These are phyloP conservation scores for Crocallis elinguaria DNA, from an alignment of 2,888 invertebrate species.

Conservation along the genomic window DNA sequence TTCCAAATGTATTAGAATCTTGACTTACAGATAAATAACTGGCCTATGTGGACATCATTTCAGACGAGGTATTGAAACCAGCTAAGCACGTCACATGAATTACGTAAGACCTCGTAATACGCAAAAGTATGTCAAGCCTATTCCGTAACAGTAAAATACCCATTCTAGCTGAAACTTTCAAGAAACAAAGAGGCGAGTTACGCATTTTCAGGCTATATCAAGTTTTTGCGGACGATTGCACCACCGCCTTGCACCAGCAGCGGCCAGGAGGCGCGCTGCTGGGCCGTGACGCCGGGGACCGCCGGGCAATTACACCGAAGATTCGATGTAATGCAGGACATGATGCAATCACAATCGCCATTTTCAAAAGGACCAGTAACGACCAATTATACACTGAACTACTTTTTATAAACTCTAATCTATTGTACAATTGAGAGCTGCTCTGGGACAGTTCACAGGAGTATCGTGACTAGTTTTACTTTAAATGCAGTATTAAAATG, in stretches of 20 bases:
- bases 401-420: background rate
- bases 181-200: background rate
- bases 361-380: slow-evolving; percentile 3
- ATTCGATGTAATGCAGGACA: slow-evolving; percentile 1
- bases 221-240: slow-evolving; percentile 2
- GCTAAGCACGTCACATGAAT: background rate
- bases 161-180: slow-evolving; percentile 1
- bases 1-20: too few relatives aligned
- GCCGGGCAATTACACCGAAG: background rate
- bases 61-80: background rate
- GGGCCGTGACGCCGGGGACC: slow-evolving; percentile 1
- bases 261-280: background rate
- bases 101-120: background rate
- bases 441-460: background rate
- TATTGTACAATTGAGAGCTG: background rate
- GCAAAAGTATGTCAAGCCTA: slow-evolving; percentile 4
- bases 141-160: slow-evolving; percentile 8
- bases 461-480: background rate
- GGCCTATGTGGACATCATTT: background rate
- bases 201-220: background rate
- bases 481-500: background rate
- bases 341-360: slow-evolving; percentile 4
- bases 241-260: background rate
- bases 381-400: too few relatives aligned
- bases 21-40: too few relatives aligned